A percentile compares a stretch with the other conserved stretches of the same genome.
These are phyloP conservation scores for Ennomos erosarius DNA, from an alignment of 2,888 invertebrate genomes.

Conservation along the genomic window DNA sequence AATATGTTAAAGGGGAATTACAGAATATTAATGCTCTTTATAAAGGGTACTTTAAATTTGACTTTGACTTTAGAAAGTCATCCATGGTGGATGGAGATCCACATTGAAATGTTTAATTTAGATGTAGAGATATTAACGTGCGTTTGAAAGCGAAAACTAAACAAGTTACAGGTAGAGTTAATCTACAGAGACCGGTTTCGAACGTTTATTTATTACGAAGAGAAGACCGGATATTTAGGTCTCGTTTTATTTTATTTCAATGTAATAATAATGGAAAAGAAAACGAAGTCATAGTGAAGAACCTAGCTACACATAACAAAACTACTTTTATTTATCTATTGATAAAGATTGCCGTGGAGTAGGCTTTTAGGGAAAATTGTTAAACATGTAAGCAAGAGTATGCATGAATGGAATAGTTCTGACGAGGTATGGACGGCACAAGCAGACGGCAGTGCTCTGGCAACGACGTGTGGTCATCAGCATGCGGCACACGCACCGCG, in stretches of 20 bases:
- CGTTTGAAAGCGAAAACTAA: slow-evolving; percentile 24
- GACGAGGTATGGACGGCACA: no score
- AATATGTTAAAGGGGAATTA: no score
- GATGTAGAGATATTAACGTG: slow-evolving; percentile 17
- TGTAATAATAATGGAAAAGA: slow-evolving; percentile 11
- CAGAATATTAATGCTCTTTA: no score
- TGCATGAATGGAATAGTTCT: no score
- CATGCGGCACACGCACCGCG: slow-evolving; percentile 30
- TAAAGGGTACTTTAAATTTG: no score
- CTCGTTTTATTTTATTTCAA: slow-evolving; percentile 22
- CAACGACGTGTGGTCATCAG: slow-evolving; percentile 1
- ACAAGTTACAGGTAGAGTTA: slow-evolving; percentile 19
- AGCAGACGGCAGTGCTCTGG: no score
- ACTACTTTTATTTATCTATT: not conserved
- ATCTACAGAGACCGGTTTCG: slow-evolving; percentile 19
- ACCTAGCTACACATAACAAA: not conserved
- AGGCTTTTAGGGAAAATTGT: no score
- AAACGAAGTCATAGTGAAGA: slow-evolving; percentile 6
- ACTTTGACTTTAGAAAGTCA: not conserved
- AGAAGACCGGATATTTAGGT: slow-evolving; percentile 24
- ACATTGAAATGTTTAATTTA: slow-evolving; percentile 24
- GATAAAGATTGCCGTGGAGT: not conserved
- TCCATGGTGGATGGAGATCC: not conserved
- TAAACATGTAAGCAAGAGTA: no score
- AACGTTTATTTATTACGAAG: slow-evolving; percentile 5